phyloP scores from a whole-genome alignment of 2,888 invertebrate genomes.

The Epirrita christyi region DNA sequence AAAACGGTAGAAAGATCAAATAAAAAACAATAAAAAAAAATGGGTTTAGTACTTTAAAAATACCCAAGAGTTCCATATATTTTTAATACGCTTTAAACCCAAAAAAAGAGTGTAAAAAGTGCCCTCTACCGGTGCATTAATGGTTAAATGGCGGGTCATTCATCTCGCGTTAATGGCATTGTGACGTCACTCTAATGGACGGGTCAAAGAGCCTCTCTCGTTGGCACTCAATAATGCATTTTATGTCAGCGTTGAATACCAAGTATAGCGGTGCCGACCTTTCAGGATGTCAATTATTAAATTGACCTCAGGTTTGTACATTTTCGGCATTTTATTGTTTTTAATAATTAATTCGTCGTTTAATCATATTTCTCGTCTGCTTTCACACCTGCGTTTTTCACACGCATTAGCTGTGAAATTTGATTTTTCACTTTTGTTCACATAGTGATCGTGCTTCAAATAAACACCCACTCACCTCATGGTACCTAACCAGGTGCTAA shows the following conservation, averaged over 20 bases:
- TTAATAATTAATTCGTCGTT: too few species aligned
- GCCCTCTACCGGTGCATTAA: constrained; percentile 52
- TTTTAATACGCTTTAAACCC: constrained; percentile 10
- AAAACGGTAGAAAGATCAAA: too few species aligned
- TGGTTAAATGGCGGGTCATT: constrained; percentile 60
- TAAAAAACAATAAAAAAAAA: too few species aligned
- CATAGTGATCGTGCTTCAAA: too few species aligned
- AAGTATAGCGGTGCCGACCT: constrained; percentile 18
- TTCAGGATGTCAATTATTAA: constrained; percentile 10
- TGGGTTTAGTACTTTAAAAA: neutral
- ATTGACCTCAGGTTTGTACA: neutral
- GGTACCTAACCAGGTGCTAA: too few species aligned
- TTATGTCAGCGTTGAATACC: constrained; percentile 44
- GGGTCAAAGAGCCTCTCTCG: constrained; percentile 54
- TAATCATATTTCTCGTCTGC: too few species aligned
- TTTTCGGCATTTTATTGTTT: too few species aligned
- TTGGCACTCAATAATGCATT: constrained; percentile 60
- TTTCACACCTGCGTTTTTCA: too few species aligned
- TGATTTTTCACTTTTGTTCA: too few species aligned
- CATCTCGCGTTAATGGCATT: constrained; percentile 59
- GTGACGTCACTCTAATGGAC: constrained; percentile 63
- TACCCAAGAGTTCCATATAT: neutral
- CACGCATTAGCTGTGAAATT: too few species aligned
- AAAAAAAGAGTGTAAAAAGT: constrained; percentile 42
- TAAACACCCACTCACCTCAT: too few species aligned